Conservation (phyloP, 2,113 vertebrate species). For the Drymodes brunneopygia region DNA sequence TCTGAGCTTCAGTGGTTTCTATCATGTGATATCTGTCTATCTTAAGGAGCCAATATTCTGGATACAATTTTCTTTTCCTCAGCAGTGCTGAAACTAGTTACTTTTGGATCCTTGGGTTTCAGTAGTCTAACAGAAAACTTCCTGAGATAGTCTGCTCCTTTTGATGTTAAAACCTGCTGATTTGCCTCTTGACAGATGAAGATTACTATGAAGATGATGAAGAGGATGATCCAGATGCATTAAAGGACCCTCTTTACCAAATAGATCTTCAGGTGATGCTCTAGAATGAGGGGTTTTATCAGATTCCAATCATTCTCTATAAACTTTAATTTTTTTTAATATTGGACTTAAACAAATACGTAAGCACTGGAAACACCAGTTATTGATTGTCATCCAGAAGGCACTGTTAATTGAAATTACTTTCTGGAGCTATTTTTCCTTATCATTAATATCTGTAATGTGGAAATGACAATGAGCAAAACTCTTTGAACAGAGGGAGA, state of each 20-base stretch:
- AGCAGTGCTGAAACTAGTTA: not conserved
- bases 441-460: not conserved
- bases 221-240: conserved; percentile 94
- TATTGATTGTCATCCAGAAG: not conserved
- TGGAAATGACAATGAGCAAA: not conserved
- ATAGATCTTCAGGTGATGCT: conserved; percentile 88
- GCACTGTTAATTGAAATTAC: not conserved
- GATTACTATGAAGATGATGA: conserved; percentile 98
- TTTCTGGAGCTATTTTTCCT: not conserved
- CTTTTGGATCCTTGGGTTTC: not conserved
- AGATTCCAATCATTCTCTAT: not conserved
- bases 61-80: not conserved
- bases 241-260: conserved; percentile 97
- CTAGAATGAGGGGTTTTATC: not conserved
- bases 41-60: not conserved
- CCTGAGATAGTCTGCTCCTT: not conserved
- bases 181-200: conserved; percentile 81
- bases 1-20: not conserved
- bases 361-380: not conserved
- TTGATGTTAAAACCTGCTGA: not conserved
- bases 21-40: too few species aligned
- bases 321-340: not conserved
- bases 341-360: not conserved
- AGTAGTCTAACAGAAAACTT: not conserved
- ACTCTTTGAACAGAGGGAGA: not conserved